These are phyloP conservation scores for Hippocampus guttulatus DNA, from an alignment of 2,113 vertebrate species.

Conservation along the genomic window DNA sequence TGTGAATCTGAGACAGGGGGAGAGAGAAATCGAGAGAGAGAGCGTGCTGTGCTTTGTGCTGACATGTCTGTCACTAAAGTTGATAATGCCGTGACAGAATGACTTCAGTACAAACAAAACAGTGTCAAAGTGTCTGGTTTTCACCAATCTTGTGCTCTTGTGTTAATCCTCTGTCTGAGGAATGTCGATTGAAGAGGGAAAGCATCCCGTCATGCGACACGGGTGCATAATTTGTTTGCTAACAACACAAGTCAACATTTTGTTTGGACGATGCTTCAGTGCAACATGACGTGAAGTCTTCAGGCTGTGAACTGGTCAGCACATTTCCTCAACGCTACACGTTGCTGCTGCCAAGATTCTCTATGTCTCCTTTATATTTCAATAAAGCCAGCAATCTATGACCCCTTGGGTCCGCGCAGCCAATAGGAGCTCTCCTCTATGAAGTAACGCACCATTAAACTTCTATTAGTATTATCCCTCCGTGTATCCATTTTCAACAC, in stretches of 20 bases:
- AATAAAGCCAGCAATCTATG: neutral
- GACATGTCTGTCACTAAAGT: neutral
- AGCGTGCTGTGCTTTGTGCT: neutral
- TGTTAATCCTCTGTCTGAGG: slow-evolving; percentile 1
- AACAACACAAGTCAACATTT: neutral
- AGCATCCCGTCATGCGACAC: neutral
- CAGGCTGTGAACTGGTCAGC: neutral
- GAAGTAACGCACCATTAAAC: neutral
- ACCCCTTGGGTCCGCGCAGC: neutral
- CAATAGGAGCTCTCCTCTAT: neutral
- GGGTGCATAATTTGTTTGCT: neutral
- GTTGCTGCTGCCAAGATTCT: neutral
- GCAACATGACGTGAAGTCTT: neutral
- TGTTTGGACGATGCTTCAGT: neutral
- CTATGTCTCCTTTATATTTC: neutral
- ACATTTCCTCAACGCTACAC: neutral
- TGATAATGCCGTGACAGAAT: neutral
- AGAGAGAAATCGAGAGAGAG: neutral
- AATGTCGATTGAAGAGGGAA: neutral
- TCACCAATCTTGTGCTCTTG: neutral
- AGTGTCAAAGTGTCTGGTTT: neutral
- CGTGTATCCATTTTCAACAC: too few species aligned
- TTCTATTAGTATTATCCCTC: neutral
- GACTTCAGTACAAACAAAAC: neutral
- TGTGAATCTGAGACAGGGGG: slow-evolving; percentile 21